Evolutionary conservation across 2,113 vertebrate species (phyloP).

Genomic region (Campylomormyrus tamandua): DNA sequence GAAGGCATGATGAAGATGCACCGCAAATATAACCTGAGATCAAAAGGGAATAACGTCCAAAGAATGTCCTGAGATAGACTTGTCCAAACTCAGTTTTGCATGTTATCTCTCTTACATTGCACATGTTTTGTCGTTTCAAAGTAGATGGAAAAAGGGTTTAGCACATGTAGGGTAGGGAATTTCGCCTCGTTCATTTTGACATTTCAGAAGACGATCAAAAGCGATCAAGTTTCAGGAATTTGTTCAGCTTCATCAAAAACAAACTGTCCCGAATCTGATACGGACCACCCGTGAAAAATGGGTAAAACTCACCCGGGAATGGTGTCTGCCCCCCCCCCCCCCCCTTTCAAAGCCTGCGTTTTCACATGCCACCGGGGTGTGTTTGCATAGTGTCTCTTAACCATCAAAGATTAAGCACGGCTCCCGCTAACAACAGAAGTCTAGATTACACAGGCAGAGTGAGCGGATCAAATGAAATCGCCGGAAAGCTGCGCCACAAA

Average conservation of each 20-base stretch:
- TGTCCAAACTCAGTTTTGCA: neutral
- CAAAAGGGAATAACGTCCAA: neutral
- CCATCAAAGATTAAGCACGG: slow-evolving; percentile 11
- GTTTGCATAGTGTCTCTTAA: neutral
- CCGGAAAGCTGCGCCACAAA: neutral
- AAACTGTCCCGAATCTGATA: neutral
- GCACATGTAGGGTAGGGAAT: neutral
- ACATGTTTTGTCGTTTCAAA: neutral
- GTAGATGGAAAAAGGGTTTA: neutral
- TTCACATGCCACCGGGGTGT: neutral
- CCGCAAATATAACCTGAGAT: neutral
- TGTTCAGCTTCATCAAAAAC: slow-evolving; percentile 1
- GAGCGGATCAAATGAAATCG: slow-evolving; percentile 12
- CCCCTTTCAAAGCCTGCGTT: neutral
- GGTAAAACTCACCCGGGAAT: neutral
- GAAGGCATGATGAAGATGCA: neutral
- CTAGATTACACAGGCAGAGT: slow-evolving; percentile 2
- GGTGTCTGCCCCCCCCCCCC: neutral
- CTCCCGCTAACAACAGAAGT: slow-evolving; percentile 12
- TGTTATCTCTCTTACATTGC: neutral
- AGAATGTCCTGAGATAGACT: neutral
- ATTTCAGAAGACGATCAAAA: slow-evolving; percentile 4
- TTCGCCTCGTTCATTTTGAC: neutral
- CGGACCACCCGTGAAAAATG: neutral
- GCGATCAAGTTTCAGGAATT: slow-evolving; percentile 4